Percentiles rank a stretch among this genome's conserved stretches.
Conservation (phyloP, 2,888 invertebrate genomes). For the Ramazzottius varieornatus region DNA sequence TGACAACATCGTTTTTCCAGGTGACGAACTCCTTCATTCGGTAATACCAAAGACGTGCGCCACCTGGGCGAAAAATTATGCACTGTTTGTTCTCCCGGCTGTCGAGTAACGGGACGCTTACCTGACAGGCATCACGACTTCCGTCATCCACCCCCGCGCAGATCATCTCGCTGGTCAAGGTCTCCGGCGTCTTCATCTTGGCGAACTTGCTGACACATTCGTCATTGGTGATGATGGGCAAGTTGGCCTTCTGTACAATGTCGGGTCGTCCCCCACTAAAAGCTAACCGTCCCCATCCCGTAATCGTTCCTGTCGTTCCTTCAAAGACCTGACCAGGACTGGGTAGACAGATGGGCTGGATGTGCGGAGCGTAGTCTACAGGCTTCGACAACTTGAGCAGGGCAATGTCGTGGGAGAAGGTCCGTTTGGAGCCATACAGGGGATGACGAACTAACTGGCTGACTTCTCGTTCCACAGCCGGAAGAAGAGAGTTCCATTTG, state of each 20-base stretch:
- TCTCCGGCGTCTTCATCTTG: not conserved
- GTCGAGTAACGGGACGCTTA: too few relatives aligned
- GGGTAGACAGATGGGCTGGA: not conserved
- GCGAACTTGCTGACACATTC: not conserved
- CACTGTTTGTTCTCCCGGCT: too few relatives aligned
- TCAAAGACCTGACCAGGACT: not conserved
- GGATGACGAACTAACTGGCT: not conserved
- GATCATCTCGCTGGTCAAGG: not conserved
- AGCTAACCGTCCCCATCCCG: not conserved
- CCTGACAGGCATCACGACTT: not conserved
- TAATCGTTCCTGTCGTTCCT: not conserved
- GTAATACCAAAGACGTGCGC: too few relatives aligned
- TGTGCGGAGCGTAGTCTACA: constrained; percentile 1
- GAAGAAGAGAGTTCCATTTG: not conserved
- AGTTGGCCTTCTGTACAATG: not conserved
- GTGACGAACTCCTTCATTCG: too few relatives aligned
- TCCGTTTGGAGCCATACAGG: not conserved
- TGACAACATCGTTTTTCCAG: too few relatives aligned
- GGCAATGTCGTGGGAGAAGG: not conserved
- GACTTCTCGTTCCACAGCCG: not conserved
- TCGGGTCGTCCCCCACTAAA: not conserved
- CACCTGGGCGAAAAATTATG: too few relatives aligned
- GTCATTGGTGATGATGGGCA: not conserved
- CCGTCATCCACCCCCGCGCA: not conserved
- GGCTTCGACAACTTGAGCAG: not conserved